Percentiles rank a stretch among this genome's conserved stretches.
These are phyloP conservation scores for Baccha elongata DNA, from an alignment of 2,888 invertebrate genomes.

Conservation along the genomic window DNA sequence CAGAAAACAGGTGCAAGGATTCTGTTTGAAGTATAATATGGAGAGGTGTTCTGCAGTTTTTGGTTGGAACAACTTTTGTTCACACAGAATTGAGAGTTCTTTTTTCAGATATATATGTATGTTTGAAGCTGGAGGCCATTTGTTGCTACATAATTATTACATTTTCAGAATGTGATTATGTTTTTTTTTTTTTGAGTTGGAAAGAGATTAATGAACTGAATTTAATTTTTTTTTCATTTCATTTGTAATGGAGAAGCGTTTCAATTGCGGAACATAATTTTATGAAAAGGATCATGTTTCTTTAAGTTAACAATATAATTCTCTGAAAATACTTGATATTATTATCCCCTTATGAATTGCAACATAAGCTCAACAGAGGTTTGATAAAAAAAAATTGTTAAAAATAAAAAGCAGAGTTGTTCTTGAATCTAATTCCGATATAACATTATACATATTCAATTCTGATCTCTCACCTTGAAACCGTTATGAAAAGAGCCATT, in stretches of 20 bases:
- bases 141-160: conserved; percentile 55
- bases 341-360: too few relatives aligned
- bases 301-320: too few relatives aligned
- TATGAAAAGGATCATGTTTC: too few relatives aligned
- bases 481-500: too few relatives aligned
- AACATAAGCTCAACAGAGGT: too few relatives aligned
- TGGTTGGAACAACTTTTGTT: conserved; percentile 20
- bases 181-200: conserved; percentile 2
- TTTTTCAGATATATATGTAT: neutral
- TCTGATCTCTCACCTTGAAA: too few relatives aligned
- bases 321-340: too few relatives aligned
- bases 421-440: too few relatives aligned
- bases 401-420: too few relatives aligned
- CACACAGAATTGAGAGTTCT: conserved; percentile 12
- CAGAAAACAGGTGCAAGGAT: conserved; percentile 65
- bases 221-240: neutral
- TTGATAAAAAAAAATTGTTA: too few relatives aligned
- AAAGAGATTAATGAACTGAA: conserved; percentile 10
- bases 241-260: neutral
- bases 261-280: neutral
- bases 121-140: conserved; percentile 42
- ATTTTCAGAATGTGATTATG: conserved; percentile 34
- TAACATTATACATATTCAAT: too few relatives aligned
- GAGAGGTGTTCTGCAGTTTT: conserved; percentile 25
- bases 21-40: conserved; percentile 30